phyloP scores from a whole-genome alignment of 2,888 invertebrate genomes.

The Apodemia duryi region DNA sequence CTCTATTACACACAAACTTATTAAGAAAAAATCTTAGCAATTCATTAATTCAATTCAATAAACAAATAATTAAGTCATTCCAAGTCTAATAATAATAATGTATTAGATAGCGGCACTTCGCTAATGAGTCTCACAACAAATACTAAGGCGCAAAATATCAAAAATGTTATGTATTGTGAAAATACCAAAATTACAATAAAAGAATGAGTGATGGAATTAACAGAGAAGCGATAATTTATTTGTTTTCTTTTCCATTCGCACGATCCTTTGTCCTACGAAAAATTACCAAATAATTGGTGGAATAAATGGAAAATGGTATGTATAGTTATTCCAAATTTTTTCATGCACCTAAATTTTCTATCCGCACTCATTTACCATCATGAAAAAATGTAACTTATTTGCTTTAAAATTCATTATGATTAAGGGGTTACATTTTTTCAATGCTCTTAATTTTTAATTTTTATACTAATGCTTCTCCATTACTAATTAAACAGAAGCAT shows the following conservation, averaged over 20 bases:
- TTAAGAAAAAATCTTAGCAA: not conserved
- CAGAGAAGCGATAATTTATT: slow-evolving; percentile 71
- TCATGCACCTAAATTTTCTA: slow-evolving; percentile 60
- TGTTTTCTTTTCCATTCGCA: slow-evolving; percentile 53
- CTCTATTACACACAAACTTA: not conserved
- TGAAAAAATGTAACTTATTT: slow-evolving; percentile 45
- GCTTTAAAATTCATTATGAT: not conserved
- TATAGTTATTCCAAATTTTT: slow-evolving; percentile 57
- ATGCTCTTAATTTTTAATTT: slow-evolving; percentile 25
- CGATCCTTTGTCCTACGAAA: slow-evolving; percentile 47
- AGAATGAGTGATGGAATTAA: slow-evolving; percentile 80
- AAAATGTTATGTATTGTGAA: slow-evolving; percentile 55
- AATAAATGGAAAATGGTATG: slow-evolving; percentile 61
- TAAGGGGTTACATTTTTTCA: slow-evolving; percentile 39
- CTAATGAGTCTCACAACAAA: slow-evolving; percentile 76
- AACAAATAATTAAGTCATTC: not conserved
- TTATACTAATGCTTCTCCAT: slow-evolving; percentile 55
- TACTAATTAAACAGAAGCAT: slow-evolving; percentile 53
- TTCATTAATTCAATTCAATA: not conserved
- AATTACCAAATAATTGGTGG: slow-evolving; percentile 44
- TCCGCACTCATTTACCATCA: slow-evolving; percentile 60
- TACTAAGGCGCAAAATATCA: slow-evolving; percentile 60
- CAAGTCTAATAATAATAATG: not conserved
- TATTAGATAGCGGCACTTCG: slow-evolving; percentile 32
- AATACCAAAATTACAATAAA: slow-evolving; percentile 76